phyloP scores from a whole-genome alignment of 1,140 invertebrate genomes.

The Brachionus manjavacas region DNA sequence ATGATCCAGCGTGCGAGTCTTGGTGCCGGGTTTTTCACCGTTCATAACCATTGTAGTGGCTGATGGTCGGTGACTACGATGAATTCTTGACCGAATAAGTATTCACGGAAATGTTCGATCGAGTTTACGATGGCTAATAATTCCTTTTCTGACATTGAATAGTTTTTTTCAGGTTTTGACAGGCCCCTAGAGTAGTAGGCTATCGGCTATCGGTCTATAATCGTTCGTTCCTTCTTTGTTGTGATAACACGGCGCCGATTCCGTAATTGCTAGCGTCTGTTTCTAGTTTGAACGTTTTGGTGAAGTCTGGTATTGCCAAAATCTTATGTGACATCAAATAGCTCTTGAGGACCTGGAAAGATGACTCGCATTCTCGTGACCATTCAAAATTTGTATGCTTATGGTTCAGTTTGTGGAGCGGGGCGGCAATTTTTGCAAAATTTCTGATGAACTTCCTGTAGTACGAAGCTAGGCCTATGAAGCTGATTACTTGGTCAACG shows the following conservation, averaged over 20 bases:
- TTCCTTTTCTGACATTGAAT: constrained; percentile 53
- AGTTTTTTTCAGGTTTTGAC: constrained; percentile 46
- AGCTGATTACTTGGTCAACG: constrained; percentile 52
- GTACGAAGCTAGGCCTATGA: constrained; percentile 45
- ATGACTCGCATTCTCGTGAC: not conserved
- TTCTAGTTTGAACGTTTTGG: no score
- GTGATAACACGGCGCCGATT: not conserved
- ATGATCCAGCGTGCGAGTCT: not conserved
- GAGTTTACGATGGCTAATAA: constrained; percentile 53
- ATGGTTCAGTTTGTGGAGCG: constrained; percentile 44
- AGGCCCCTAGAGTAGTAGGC: not conserved
- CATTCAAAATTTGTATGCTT: constrained; percentile 47
- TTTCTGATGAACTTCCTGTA: not conserved
- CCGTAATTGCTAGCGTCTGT: not conserved
- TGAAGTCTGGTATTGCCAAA: no score
- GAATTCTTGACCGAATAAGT: constrained; percentile 56
- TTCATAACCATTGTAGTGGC: constrained; percentile 53
- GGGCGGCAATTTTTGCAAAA: constrained; percentile 8
- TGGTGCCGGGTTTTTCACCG: constrained; percentile 26
- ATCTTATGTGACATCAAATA: no score
- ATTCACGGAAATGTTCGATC: constrained; percentile 54
- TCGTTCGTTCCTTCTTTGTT: not conserved
- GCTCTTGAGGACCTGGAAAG: no score
- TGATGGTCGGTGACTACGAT: constrained; percentile 59
- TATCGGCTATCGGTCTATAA: not conserved